phyloP scores from a whole-genome alignment of 2,113 vertebrate genomes.

The Cryptotis parvus region DNA sequence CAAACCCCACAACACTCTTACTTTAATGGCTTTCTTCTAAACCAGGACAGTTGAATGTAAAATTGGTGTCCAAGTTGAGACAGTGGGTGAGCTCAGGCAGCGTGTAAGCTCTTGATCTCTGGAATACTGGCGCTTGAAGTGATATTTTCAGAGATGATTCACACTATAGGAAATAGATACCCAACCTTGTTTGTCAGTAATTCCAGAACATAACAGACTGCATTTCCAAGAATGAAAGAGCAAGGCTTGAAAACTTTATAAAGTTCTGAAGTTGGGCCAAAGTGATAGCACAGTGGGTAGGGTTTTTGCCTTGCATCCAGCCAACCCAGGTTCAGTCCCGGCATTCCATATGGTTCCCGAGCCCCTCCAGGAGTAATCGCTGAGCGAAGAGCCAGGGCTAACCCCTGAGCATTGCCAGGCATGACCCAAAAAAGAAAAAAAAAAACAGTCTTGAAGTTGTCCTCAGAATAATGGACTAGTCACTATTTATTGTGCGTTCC shows the following conservation, averaged over 20 bases:
- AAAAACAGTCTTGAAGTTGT: no score
- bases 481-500: no score
- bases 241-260: background rate
- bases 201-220: background rate
- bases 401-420: no score
- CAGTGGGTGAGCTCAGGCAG: background rate
- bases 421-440: no score
- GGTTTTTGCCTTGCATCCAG: no score
- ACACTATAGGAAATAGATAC: slow-evolving; percentile 29
- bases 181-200: background rate
- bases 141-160: slow-evolving; percentile 68
- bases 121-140: slow-evolving; percentile 11
- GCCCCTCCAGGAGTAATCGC: no score
- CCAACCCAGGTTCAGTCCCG: no score
- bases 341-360: no score
- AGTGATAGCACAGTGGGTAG: no score
- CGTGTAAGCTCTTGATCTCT: background rate
- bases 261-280: background rate
- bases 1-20: background rate
- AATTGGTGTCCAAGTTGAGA: background rate
- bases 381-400: no score
- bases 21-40: background rate
- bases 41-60: background rate
- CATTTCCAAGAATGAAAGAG: slow-evolving; percentile 38
- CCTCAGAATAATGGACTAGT: background rate